Evolutionary conservation across 2,888 invertebrate species (phyloP), one percentile per base, ranked within the genome.

Genomic region (Caenorhabditis sp.): DNA sequence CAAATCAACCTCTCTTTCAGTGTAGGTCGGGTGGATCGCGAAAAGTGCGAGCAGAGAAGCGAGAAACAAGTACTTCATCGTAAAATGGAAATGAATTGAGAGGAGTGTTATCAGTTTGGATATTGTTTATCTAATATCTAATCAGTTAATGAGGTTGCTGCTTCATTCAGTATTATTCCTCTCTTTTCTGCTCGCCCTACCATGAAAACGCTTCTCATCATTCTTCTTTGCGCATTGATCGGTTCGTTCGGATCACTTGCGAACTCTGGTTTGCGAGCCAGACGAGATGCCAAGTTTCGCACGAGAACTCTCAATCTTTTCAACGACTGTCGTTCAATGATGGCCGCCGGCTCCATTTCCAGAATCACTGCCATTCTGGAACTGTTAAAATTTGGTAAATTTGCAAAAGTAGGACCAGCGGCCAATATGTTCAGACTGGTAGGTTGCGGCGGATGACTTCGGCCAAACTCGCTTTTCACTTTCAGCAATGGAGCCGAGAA

Each of bases 341-440:
- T 43, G 43, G 43, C 43, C 7, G 43, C 22, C 22, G 43, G 43
- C 22, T 22, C 43, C 4, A 20, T 43, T 2, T 22, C 43, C 7
- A 5, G 43, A 20, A 22, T 43, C 22, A 9, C 11, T 8, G 3
- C 20, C 5, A 9, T 43, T 20, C 7, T 43, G 9, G 20, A 20
- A 2, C 9, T 20, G 2, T 2, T 20, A 17, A 15, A 5, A 15
- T 11, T 9, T 4, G 22, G 20, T 2, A 22, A 20, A 2, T 43
- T 22, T 22, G 43, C 22, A 2, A 5, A 5, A 7, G 22, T 43
- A 9, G 43, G 43, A 22, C 43, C 43, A 1, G 43, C 43, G 20
- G 20, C 43, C 6, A 43, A 43, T 22, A 43, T 43, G 43, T 43
- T 43, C 43, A 20, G 43, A 43, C 20, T 43, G 43, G 41, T 41